phyloP scores from a whole-genome alignment of 1,140 invertebrate species.

The Drosophila saltans region DNA sequence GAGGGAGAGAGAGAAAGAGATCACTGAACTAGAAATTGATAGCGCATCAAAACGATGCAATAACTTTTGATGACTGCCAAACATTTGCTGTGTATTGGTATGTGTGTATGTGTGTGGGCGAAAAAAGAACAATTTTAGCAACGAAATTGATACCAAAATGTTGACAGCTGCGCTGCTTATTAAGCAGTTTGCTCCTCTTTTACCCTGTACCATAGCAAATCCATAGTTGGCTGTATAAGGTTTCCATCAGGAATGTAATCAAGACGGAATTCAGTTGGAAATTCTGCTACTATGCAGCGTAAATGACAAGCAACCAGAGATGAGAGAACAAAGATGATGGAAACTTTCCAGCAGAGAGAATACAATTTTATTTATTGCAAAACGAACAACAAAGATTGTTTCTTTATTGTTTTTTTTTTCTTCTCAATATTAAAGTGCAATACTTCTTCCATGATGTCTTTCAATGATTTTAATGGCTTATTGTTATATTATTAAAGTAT shows the following conservation, averaged over 20 bases:
- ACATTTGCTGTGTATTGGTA: slow-evolving; percentile 21
- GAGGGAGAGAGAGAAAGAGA: slow-evolving; percentile 37
- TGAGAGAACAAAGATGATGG: neutral
- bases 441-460: no score
- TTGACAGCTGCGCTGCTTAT: slow-evolving; percentile 75
- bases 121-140: slow-evolving; percentile 22
- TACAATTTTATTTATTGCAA: no score
- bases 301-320: no score
- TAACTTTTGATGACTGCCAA: slow-evolving; percentile 67
- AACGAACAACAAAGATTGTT: no score
- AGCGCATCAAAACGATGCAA: slow-evolving; percentile 46
- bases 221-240: slow-evolving; percentile 1
- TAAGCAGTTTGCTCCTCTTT: slow-evolving; percentile 57
- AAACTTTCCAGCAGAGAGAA: neutral
- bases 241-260: slow-evolving; percentile 2
- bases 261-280: neutral
- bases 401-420: no score
- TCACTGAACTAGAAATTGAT: slow-evolving; percentile 75
- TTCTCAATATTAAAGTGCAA: no score
- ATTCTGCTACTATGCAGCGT: neutral
- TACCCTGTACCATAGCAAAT: slow-evolving; percentile 10
- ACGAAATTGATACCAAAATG: slow-evolving; percentile 46
- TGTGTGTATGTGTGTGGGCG: slow-evolving; percentile 18
- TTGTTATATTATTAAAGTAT: no score
- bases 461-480: no score